Base-by-base conservation (phyloP, 2,113 vertebrate genomes). In the Sialia sialis region DNA sequence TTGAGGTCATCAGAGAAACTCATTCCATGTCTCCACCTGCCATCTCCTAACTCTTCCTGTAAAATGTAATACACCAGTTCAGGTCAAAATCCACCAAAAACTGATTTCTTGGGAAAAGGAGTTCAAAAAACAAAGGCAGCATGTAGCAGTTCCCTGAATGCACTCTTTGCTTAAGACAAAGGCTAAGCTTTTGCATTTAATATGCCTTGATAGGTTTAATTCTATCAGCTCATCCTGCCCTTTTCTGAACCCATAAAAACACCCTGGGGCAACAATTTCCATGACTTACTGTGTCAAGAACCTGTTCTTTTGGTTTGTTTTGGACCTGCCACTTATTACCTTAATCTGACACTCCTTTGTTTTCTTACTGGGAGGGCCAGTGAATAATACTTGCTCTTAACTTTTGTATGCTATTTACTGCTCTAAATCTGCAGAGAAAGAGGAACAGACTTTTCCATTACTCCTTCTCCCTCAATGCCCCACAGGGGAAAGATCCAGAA, bases 331-430 rank as follows among this genome's bases (percentile, higher is more conserved):
- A n/a, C 58, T 88, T 89, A 88, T 30, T 83, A 93, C 94, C 67
- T 93, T 90, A 73, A 73, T 69, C 83, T 51, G 85, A 95, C 96
- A 83, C 92, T 95, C 95, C 94, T 94, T 95, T 96, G 92, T 95
- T 96, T 96, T 93, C 72, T 94, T 94, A 94, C 82, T 69, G 90
- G 96, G 96, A 94, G 90, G 85, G 79, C 38, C 75, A 66, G 54
- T 60, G 92, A 94, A 88, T 89, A 95, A 68, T 32, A 79, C 76
- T 74, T 44, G 74, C 46, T 80, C 66, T 79, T 87, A 84, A 59
- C 67, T 94, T 79, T 7, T 85, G 41, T 22, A 44, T 46, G 78
- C 49, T 68, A 66, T 75, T 88, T 72, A 90, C 72, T 75, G 49
- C 29, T 93, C 58, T 76, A 76, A 68, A 76, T 46, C 30, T 25